These are phyloP conservation scores for Muscidifurax raptorellus DNA, from an alignment of 1,140 invertebrate genomes.

Conservation along the genomic window DNA sequence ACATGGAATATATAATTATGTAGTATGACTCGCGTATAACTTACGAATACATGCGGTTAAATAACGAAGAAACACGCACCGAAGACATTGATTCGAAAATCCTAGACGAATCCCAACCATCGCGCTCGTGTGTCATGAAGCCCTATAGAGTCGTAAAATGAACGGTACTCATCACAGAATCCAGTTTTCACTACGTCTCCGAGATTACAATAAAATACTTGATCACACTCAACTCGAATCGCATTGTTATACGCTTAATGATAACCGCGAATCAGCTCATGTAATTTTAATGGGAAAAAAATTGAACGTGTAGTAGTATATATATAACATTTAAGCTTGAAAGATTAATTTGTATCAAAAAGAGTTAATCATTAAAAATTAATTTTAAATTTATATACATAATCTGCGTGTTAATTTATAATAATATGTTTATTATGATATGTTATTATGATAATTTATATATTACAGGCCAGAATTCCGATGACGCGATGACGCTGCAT, in stretches of 20 bases:
- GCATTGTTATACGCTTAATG: not conserved
- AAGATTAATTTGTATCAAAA: too few species aligned
- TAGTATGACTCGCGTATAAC: too few species aligned
- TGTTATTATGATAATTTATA: not conserved
- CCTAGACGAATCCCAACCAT: not conserved
- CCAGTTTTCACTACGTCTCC: slow-evolving; percentile 35
- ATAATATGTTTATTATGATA: too few species aligned
- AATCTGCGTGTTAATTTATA: too few species aligned
- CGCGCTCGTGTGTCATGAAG: slow-evolving; percentile 52
- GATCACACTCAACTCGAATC: not conserved
- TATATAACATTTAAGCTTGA: too few species aligned
- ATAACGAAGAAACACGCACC: not conserved
- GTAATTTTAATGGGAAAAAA: too few species aligned
- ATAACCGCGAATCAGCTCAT: not conserved
- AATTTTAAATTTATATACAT: too few species aligned
- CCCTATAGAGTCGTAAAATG: slow-evolving; percentile 10
- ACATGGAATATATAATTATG: too few species aligned
- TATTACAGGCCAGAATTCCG: slow-evolving; percentile 58
- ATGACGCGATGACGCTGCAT: slow-evolving; percentile 81
- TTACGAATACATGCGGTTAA: too few species aligned
- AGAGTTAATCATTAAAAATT: too few species aligned
- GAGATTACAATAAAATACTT: slow-evolving; percentile 19
- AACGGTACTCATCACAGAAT: slow-evolving; percentile 44
- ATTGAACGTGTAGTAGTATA: too few species aligned
- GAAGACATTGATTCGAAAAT: not conserved